Percentiles rank a stretch among this genome's conserved stretches.
These are phyloP conservation scores for Bolinopsis microptera DNA, from an alignment of 37 sponge, comb jelly and placozoan species.

Conservation along the genomic window DNA sequence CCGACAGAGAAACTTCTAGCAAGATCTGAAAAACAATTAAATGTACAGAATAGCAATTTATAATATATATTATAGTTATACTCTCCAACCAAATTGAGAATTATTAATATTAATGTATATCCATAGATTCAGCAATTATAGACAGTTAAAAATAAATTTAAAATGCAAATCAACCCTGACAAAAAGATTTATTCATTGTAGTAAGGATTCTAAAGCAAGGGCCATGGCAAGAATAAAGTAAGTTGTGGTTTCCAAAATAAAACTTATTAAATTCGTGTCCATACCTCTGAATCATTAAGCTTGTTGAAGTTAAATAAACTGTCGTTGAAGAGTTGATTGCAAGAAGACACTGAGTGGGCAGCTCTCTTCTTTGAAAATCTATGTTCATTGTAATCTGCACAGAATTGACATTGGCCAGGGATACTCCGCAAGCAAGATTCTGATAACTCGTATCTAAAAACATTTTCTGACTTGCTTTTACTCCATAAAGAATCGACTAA, in stretches of 20 bases:
- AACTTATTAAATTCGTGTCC: not conserved
- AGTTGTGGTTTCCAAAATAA: too few relatives aligned
- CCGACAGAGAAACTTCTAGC: not conserved
- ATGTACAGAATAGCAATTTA: too few relatives aligned
- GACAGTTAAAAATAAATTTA: too few relatives aligned
- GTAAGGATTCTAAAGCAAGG: too few relatives aligned
- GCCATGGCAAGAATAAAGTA: too few relatives aligned
- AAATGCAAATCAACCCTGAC: too few relatives aligned
- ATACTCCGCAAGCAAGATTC: not conserved
- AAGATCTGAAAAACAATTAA: too few relatives aligned
- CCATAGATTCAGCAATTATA: too few relatives aligned
- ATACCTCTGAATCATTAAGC: not conserved
- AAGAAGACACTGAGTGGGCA: not conserved
- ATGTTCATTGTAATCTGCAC: not conserved
- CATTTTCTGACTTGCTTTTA: not conserved
- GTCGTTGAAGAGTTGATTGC: not conserved
- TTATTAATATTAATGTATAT: too few relatives aligned
- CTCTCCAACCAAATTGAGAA: too few relatives aligned
- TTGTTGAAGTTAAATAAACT: constrained; percentile 20
- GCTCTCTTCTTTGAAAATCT: not conserved
- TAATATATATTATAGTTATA: too few relatives aligned
- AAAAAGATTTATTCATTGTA: too few relatives aligned
- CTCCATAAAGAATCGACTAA: not conserved
- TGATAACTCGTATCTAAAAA: not conserved
- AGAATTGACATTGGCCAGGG: not conserved